A percentile compares a stretch with the other conserved stretches of the same genome.
Evolutionary conservation across 2,888 invertebrate species (phyloP).

Genomic region (Suillia variegata): DNA sequence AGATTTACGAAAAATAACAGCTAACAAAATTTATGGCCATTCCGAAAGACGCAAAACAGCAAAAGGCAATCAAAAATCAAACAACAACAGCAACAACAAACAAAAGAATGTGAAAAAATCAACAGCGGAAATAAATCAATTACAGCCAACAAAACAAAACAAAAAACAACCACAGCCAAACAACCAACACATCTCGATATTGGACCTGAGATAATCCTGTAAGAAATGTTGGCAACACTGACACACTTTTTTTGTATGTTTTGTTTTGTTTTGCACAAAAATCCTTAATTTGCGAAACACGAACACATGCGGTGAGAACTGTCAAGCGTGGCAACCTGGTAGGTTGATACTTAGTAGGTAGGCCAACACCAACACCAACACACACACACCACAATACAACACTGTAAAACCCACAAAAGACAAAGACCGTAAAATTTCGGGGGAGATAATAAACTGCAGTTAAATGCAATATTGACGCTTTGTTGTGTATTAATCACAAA

Average conservation of each 20-base stretch:
- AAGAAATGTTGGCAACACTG: constrained; percentile 36
- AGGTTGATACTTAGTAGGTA: no score
- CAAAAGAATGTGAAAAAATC: no score
- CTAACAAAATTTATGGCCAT: constrained; percentile 11
- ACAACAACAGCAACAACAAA: no score
- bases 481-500: constrained; percentile 21
- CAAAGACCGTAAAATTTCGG: no score
- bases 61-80: constrained; percentile 18
- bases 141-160: constrained; percentile 14
- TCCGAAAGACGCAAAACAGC: neutral
- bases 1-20: neutral
- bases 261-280: constrained; percentile 17
- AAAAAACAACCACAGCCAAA: constrained; percentile 15
- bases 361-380: no score
- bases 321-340: neutral
- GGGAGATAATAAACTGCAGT: neutral
- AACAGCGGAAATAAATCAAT: neutral
- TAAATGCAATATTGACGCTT: neutral
- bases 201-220: constrained; percentile 40
- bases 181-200: constrained; percentile 12
- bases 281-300: constrained; percentile 38
- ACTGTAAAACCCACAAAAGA: no score
- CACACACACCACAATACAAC: no score
- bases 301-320: constrained; percentile 7
- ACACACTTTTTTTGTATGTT: constrained; percentile 26